phyloP scores from a whole-genome alignment of 1,140 invertebrate genomes.

The Doryteuthis pealeii region DNA sequence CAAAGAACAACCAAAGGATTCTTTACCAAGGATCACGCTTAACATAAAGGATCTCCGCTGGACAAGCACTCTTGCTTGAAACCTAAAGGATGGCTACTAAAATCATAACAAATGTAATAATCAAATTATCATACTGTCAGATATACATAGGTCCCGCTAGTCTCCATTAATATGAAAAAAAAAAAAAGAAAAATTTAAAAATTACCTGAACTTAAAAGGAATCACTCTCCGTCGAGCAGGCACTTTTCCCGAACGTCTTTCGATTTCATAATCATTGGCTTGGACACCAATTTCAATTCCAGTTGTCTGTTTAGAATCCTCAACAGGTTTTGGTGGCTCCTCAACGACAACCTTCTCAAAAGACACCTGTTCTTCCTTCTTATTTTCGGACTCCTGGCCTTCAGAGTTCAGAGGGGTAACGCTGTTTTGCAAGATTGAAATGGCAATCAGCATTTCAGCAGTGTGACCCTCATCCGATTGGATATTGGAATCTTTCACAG shows the following conservation, averaged over 20 bases:
- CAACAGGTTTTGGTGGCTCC: not conserved
- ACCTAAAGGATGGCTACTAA: no score
- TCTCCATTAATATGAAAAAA: no score
- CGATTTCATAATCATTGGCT: conserved; percentile 52
- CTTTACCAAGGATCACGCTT: no score
- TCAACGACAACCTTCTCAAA: not conserved
- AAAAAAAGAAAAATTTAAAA: no score
- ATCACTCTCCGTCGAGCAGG: conserved; percentile 43
- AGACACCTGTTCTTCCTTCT: not conserved
- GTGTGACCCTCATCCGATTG: not conserved
- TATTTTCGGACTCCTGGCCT: not conserved
- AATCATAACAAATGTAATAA: no score
- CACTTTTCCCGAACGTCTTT: conserved; percentile 38
- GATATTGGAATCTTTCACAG: no score
- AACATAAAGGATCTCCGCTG: no score
- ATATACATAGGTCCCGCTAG: no score
- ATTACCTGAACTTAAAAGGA: conserved; percentile 47
- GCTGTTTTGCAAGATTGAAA: not conserved
- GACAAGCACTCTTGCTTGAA: no score
- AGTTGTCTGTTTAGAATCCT: not conserved
- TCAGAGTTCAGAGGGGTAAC: not conserved
- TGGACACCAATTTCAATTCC: conserved; percentile 36
- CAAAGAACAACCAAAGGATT: no score
- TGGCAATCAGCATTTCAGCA: not conserved
- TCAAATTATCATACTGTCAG: no score